These are phyloP conservation scores for Oryzias celebensis DNA, from an alignment of 2,113 vertebrate genomes.

Conservation along the genomic window DNA sequence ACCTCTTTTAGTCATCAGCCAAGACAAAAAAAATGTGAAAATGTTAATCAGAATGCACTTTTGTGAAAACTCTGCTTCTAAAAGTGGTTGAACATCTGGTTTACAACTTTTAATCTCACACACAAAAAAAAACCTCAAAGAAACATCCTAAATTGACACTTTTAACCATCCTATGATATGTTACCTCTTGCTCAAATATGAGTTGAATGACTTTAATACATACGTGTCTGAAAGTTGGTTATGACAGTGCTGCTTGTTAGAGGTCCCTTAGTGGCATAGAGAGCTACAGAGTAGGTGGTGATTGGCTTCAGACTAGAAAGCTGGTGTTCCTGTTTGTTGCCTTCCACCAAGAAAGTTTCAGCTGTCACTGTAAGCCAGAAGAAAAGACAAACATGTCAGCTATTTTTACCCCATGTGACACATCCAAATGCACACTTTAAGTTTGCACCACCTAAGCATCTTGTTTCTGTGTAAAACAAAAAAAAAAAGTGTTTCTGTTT, in stretches of 20 bases:
- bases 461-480: too few species aligned
- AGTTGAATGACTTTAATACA: constrained; percentile 49
- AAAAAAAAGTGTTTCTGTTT: too few species aligned
- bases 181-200: neutral
- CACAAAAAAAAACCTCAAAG: constrained; percentile 1
- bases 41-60: neutral
- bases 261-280: constrained; percentile 89
- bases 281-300: constrained; percentile 85
- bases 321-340: constrained; percentile 85
- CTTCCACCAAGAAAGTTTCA: constrained; percentile 91
- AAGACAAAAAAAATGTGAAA: too few species aligned
- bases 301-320: constrained; percentile 86
- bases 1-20: too few species aligned
- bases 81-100: constrained; percentile 15
- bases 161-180: constrained; percentile 3
- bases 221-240: constrained; percentile 93
- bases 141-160: neutral
- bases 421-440: neutral
- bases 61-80: neutral
- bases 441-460: too few species aligned
- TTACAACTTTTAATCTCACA: neutral
- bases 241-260: constrained; percentile 87
- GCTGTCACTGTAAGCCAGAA: constrained; percentile 79
- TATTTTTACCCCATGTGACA: constrained; percentile 1
- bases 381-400: constrained; percentile 2